Evolutionary conservation across 92 coral and sea anemone species (phyloP).

Genomic region (Heteractis magnifica): DNA sequence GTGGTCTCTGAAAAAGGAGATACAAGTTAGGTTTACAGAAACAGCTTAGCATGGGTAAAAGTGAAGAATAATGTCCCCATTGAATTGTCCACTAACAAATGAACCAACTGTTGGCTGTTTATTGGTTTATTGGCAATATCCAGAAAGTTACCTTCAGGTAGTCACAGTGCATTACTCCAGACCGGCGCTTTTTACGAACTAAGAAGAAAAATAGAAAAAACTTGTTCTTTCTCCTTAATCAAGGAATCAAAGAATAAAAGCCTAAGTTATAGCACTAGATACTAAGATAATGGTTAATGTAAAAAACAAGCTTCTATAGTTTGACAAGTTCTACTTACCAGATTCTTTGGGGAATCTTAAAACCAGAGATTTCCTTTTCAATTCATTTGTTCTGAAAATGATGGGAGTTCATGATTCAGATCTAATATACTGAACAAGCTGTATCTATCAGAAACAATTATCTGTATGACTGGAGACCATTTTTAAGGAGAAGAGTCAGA

Average conservation of each 20-base stretch:
- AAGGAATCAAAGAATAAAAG: too few species aligned
- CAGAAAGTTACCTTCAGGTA: slow-evolving; percentile 71
- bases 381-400: slow-evolving; percentile 78
- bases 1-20: slow-evolving; percentile 75
- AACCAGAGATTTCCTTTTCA: slow-evolving; percentile 89
- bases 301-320: too few species aligned
- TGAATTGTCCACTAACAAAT: too few species aligned
- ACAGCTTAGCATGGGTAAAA: too few species aligned
- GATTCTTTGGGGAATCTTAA: slow-evolving; percentile 95
- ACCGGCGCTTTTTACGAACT: slow-evolving; percentile 86
- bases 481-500: not conserved
- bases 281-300: too few species aligned
- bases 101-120: too few species aligned
- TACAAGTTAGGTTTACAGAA: not conserved
- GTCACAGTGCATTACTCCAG: slow-evolving; percentile 98
- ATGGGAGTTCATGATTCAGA: not conserved
- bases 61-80: too few species aligned
- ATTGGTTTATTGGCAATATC: not conserved
- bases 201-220: not conserved
- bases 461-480: not conserved
- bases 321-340: slow-evolving; percentile 47
- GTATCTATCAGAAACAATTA: not conserved
- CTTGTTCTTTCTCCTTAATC: too few species aligned
- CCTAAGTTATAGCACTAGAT: too few species aligned
- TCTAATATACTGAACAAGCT: too few species aligned